Conservation (phyloP, 2,113 vertebrate species). For the Typhlomys cinereus region DNA sequence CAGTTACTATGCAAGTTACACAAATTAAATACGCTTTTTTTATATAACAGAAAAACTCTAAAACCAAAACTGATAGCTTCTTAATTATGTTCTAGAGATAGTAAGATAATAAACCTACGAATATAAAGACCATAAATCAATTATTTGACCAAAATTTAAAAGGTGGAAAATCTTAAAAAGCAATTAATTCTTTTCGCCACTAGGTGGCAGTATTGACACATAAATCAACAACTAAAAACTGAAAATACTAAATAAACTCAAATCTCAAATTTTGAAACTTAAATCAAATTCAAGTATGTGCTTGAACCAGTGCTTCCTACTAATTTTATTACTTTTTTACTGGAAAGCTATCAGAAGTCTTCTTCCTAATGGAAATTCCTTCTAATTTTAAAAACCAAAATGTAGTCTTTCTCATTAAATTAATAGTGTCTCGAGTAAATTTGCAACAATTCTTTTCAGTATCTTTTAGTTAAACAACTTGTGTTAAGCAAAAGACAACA, state of each 20-base stretch:
- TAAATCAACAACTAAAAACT: not conserved
- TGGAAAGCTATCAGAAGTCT: not conserved
- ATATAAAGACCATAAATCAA: not conserved
- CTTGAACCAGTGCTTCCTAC: conserved; percentile 33
- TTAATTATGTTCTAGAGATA: conserved; percentile 2
- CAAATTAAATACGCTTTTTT: not conserved
- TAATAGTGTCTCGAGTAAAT: not conserved
- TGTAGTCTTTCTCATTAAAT: not conserved
- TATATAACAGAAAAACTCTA: conserved; percentile 42
- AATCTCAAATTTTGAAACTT: conserved; percentile 39
- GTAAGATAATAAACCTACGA: not conserved
- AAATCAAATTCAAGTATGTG: not conserved
- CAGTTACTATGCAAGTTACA: not conserved
- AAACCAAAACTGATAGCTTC: conserved; percentile 12
- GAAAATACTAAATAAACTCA: not conserved
- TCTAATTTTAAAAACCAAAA: conserved; percentile 48
- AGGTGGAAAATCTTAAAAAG: not conserved
- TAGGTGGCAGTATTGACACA: conserved; percentile 81
- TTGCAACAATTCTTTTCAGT: not conserved
- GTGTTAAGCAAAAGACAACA: conserved; percentile 38
- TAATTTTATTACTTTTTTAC: not conserved
- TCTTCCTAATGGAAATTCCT: not conserved
- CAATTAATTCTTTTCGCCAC: conserved; percentile 59
- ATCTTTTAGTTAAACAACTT: conserved; percentile 8
- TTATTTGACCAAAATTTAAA: conserved; percentile 37